These are phyloP conservation scores for Lasaia peninsularis DNA, from an alignment of 1,140 invertebrate species.

Conservation along the genomic window DNA sequence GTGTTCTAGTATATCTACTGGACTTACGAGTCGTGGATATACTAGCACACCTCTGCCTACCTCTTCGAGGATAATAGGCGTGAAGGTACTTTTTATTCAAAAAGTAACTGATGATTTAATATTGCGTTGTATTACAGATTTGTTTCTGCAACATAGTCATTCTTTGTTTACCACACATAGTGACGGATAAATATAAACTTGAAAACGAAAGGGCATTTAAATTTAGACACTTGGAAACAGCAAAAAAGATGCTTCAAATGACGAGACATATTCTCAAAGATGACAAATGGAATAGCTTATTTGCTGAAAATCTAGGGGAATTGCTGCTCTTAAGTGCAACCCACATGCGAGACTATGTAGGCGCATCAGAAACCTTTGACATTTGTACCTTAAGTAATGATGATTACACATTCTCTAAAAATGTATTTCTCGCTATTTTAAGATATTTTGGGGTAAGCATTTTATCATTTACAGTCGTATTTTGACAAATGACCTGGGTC, in stretches of 20 bases:
- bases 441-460: conserved; percentile 60
- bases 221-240: conserved; percentile 24
- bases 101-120: too few species aligned
- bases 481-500: too few species aligned
- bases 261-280: conserved; percentile 43
- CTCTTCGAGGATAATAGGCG: too few species aligned
- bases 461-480: too few species aligned
- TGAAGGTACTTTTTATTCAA: too few species aligned
- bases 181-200: conserved; percentile 48
- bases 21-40: too few species aligned
- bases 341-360: conserved; percentile 39
- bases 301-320: conserved; percentile 54
- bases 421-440: conserved; percentile 50
- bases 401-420: conserved; percentile 42
- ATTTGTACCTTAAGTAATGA: conserved; percentile 30
- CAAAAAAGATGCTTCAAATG: conserved; percentile 44
- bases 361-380: conserved; percentile 35
- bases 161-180: conserved; percentile 52
- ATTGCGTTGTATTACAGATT: conserved; percentile 41
- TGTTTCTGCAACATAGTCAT: conserved; percentile 51
- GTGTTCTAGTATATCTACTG: too few species aligned
- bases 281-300: conserved; percentile 53
- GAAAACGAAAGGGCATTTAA: conserved; percentile 22
- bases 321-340: conserved; percentile 41
- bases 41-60: too few species aligned